Percentiles rank a stretch among this genome's conserved stretches.
phyloP scores from a whole-genome alignment of 2,113 vertebrate species.

The Argyrosomus japonicus region DNA sequence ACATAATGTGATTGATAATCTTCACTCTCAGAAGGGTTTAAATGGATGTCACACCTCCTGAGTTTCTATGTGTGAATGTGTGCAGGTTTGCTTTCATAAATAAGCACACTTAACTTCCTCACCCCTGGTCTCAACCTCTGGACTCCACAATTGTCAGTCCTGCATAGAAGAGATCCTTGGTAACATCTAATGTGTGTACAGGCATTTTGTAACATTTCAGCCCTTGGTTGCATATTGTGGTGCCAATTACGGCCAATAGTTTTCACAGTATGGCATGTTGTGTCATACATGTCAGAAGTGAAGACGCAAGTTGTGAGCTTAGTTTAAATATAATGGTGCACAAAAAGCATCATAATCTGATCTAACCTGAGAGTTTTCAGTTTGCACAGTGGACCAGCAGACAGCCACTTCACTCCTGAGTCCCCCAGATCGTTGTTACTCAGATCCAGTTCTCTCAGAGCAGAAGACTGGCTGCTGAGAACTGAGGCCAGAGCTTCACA shows the following conservation, averaged over 20 bases:
- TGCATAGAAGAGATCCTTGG: not conserved
- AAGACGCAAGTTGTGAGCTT: too few relatives aligned
- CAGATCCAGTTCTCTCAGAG: slow-evolving; percentile 16
- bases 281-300: too few relatives aligned
- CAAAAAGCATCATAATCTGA: not conserved
- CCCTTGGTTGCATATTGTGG: too few relatives aligned
- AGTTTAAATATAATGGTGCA: too few relatives aligned
- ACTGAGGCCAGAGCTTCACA: too few relatives aligned
- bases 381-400: not conserved
- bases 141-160: not conserved
- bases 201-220: too few relatives aligned
- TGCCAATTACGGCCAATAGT: too few relatives aligned
- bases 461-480: not conserved
- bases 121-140: not conserved
- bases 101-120: not conserved
- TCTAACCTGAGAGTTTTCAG: not conserved
- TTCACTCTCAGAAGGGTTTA: not conserved
- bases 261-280: too few relatives aligned
- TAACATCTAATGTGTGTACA: too few relatives aligned
- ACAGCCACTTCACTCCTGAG: not conserved
- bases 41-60: too few relatives aligned
- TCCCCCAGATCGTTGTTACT: slow-evolving; percentile 11
- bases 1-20: not conserved
- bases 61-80: too few relatives aligned
- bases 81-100: not conserved